Base-by-base conservation (phyloP, 2,888 invertebrate genomes). In the Sarcophaga variegata region DNA sequence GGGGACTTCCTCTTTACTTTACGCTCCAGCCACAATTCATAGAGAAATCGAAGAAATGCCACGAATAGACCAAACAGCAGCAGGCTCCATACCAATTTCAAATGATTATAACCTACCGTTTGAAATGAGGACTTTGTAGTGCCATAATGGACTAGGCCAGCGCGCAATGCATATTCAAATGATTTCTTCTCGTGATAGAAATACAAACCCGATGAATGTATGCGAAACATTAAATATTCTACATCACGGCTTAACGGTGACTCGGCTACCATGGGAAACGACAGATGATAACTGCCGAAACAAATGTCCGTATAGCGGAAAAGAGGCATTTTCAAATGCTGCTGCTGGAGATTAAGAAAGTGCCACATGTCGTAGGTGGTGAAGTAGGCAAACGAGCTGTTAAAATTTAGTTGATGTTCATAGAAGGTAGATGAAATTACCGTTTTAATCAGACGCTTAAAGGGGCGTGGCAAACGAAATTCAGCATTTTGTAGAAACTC, bases 271-370 rank as follows among this genome's bases (percentile, higher is more conserved):
- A 90, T 87, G 60, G 90, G 93, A 86, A 88, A 89, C 4, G 89
- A 81, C 25, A 87, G 72, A 71, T 87, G 85, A 75, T 84, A 88
- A 12, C 91, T 90, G 4, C 92, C 92, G 12, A 92, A 92, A 78
- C 92, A 92, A 17, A 92, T 92, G 77, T 90, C 89, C 70, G 90
- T 89, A n/a, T 91, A 88, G 27, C 91, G 91, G 62, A 92, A 92
- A 12, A 86, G 11, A 1, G 82, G 62, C 54, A 90, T 90, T 17
- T 89, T 90, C 17, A 92, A 88, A 14, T 88, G 81, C 0, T 79
- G 78, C 63, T 92, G 92, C 74, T 92, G 92, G 0, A 90, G 89
- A 20, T 90, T 88, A 12, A 92, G 89, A 84, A 92, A 92, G 4
- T 86, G 80, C 92, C 92, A 92, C n/a, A 83, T 89, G 11, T 92